Evolutionary conservation across 2,888 invertebrate genomes (phyloP).

Genomic region (Xiphydria camelus): DNA sequence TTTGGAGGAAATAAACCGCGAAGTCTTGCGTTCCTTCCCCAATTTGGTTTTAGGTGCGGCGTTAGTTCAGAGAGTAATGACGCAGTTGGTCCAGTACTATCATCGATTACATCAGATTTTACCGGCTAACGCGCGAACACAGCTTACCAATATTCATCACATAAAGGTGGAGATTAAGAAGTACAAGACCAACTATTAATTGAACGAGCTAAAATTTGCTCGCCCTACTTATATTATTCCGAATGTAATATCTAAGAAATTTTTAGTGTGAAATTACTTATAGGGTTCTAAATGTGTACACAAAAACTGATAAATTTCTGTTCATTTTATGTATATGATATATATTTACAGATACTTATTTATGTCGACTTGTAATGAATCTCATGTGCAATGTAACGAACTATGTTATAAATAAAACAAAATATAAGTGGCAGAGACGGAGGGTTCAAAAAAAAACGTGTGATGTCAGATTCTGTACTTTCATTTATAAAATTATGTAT

Average conservation of each 20-base stretch:
- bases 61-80: slow-evolving; percentile 90
- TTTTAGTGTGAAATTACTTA: too few species aligned
- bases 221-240: background rate
- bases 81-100: slow-evolving; percentile 96
- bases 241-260: too few species aligned
- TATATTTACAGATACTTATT: too few species aligned
- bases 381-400: too few species aligned
- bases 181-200: slow-evolving; percentile 92
- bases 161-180: slow-evolving; percentile 99
- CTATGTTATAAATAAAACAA: too few species aligned
- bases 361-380: too few species aligned
- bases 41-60: slow-evolving; percentile 95
- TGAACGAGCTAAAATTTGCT: too few species aligned
- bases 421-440: too few species aligned
- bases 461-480: slow-evolving; percentile 54
- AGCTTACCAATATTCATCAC: slow-evolving; percentile 96
- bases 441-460: too few species aligned
- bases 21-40: slow-evolving; percentile 93
- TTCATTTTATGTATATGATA: background rate
- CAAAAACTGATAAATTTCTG: background rate
- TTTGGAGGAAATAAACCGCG: slow-evolving; percentile 90
- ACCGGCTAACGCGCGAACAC: slow-evolving; percentile 80
- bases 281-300: background rate
- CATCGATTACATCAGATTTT: slow-evolving; percentile 94
- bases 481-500: slow-evolving; percentile 50